Evolutionary conservation across 1,140 invertebrate species (phyloP).

Genomic region (Solenopsis invicta): DNA sequence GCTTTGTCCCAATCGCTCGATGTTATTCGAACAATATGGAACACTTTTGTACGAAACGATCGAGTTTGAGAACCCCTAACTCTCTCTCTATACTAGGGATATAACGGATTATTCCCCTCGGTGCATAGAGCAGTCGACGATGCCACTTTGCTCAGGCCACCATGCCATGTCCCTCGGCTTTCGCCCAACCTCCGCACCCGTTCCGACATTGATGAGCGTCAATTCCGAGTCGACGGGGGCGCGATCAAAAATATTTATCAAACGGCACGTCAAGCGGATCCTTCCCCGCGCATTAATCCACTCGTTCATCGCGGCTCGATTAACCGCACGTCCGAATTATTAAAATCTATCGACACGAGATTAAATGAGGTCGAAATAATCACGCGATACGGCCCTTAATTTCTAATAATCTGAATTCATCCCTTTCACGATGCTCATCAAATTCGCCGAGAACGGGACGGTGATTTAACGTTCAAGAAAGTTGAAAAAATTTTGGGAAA

Average conservation of each 20-base stretch:
- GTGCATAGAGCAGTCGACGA: slow-evolving; percentile 60
- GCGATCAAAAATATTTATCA: slow-evolving; percentile 67
- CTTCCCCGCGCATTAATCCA: slow-evolving; percentile 41
- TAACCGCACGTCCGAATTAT: slow-evolving; percentile 31
- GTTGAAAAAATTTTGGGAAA: not conserved
- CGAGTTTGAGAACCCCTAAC: slow-evolving; percentile 44
- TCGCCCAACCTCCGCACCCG: slow-evolving; percentile 42
- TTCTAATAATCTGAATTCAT: slow-evolving; percentile 3
- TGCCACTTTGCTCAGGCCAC: slow-evolving; percentile 60
- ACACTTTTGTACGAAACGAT: not conserved
- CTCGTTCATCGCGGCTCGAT: slow-evolving; percentile 25
- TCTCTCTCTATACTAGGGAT: slow-evolving; percentile 31
- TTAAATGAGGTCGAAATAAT: slow-evolving; percentile 20
- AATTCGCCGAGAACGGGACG: not conserved
- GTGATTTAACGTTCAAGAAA: not conserved
- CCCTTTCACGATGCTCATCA: not conserved
- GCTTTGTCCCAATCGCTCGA: not conserved
- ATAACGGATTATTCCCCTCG: slow-evolving; percentile 64
- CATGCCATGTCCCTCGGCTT: slow-evolving; percentile 54
- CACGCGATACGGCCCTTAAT: not conserved
- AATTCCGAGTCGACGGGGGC: slow-evolving; percentile 54
- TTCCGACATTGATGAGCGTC: slow-evolving; percentile 59
- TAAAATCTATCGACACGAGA: slow-evolving; percentile 43
- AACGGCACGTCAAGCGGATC: slow-evolving; percentile 50
- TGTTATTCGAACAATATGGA: not conserved